Conservation (phyloP, 2,797 vertebrate genomes). For the Argyrosomus regius region DNA sequence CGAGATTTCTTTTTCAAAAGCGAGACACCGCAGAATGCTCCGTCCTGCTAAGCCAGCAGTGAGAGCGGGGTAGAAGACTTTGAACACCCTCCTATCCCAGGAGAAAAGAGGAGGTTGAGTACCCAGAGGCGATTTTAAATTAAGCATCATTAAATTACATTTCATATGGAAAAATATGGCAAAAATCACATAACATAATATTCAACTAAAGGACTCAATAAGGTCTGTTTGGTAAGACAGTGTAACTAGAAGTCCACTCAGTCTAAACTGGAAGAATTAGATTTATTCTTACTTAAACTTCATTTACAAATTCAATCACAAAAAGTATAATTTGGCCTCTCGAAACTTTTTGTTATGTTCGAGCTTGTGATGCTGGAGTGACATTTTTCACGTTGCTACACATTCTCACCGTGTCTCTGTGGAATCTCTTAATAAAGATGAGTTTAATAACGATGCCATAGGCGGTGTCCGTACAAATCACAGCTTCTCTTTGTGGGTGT, state of each 20-base stretch:
- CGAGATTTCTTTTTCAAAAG: no score
- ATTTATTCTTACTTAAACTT: not conserved
- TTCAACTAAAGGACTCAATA: not conserved
- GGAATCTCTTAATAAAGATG: slow-evolving; percentile 62
- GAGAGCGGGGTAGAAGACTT: no score
- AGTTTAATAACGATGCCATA: slow-evolving; percentile 46
- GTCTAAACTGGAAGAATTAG: not conserved
- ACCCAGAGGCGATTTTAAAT: not conserved
- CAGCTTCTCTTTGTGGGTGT: slow-evolving; percentile 42
- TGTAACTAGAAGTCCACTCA: not conserved
- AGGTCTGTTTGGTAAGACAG: not conserved
- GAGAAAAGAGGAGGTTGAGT: no score
- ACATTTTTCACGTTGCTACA: slow-evolving; percentile 32
- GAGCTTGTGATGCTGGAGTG: not conserved
- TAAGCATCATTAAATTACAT: not conserved
- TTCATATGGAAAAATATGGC: no score
- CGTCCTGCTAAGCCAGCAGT: no score
- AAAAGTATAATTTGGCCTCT: not conserved
- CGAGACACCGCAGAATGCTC: no score
- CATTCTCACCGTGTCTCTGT: not conserved
- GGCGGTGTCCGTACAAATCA: slow-evolving; percentile 32
- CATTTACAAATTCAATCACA: not conserved
- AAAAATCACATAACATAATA: no score
- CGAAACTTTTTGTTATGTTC: not conserved
- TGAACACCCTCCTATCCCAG: no score